Base-by-base conservation (phyloP, 2,113 vertebrate species). In the Xiphophorus couchianus region DNA sequence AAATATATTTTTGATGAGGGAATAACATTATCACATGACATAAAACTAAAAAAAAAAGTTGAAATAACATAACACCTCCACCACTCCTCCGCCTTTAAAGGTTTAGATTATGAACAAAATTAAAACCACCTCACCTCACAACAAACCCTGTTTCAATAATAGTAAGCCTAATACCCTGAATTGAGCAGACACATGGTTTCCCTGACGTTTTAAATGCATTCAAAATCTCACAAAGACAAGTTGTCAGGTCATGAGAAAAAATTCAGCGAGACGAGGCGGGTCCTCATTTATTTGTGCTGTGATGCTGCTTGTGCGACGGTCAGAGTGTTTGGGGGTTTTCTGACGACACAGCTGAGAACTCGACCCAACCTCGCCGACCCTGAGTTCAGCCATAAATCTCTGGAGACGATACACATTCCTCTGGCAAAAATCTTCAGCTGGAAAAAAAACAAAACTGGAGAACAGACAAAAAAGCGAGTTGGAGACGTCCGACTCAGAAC, bases 201-300 rank as follows among this genome's bases (percentile, higher is more conserved):
- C 28, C 42, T 0, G 3, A 31, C 62, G 78, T 87, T 64, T 77
- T n/a, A 65, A 76, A 76, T 58, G 58, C 25, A 28, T 75, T 44
- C 62, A 73, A 67, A 68, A n/a, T 33, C 66, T 74, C 65, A 58
- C 68, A 48, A 31, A 76, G 54, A 77, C 78, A 25, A 82, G 71
- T 64, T 74, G 31, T 70, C 63, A 66, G 92, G 91, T 89, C 91
- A 67, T 93, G 92, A 92, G 92, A 93, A 92, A 37, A 77, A 70
- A 70, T 67, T 10, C 79, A 69, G 27, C 60, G 54, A 71, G 73
- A 71, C 73, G 62, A 80, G 72, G 61, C 27, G 4, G 83, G 85
- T 80, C 66, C 79, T 66, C 14, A 27, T 4, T 63, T 85, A 62
- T 76, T 86, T 85, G 65, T 76, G 66, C 77, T 77, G 65, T 73